These are phyloP conservation scores for Xylocampa areola DNA, from an alignment of 2,888 invertebrate species.

Conservation along the genomic window DNA sequence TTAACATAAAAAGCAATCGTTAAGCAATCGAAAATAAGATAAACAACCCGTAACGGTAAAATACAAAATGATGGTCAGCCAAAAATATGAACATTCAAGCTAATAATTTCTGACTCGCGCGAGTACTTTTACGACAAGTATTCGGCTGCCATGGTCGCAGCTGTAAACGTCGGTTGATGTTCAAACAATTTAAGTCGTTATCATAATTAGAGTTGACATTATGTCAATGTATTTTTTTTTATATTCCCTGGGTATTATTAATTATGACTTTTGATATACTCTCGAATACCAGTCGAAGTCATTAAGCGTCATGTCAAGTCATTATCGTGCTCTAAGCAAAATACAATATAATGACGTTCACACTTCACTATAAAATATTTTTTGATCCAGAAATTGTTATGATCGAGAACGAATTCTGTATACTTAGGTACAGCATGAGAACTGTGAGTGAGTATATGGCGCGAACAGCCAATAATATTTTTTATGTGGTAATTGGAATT, in stretches of 20 bases:
- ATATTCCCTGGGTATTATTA: too few species aligned
- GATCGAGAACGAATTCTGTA: background rate
- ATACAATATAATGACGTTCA: constrained; percentile 7
- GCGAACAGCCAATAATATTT: constrained; percentile 47
- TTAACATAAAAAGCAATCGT: too few species aligned
- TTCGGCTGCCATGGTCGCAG: background rate
- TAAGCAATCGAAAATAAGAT: too few species aligned
- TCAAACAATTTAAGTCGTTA: too few species aligned
- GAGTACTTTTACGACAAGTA: background rate
- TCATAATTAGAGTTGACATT: too few species aligned
- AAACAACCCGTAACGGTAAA: too few species aligned
- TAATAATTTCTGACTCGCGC: background rate
- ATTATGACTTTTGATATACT: too few species aligned
- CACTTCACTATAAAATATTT: constrained; percentile 2
- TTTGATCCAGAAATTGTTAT: background rate
- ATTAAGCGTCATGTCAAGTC: too few species aligned
- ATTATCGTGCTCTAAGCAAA: background rate
- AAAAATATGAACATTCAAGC: background rate
- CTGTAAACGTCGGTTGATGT: background rate
- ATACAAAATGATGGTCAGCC: background rate
- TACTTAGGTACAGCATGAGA: constrained; percentile 1
- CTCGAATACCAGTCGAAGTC: too few species aligned
- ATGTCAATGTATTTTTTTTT: too few species aligned
- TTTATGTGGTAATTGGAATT: constrained; percentile 48
- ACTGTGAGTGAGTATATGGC: constrained; percentile 1